These are phyloP conservation scores for Rhyacichthys aspro DNA, from an alignment of 2,797 vertebrate species.

Conservation along the genomic window DNA sequence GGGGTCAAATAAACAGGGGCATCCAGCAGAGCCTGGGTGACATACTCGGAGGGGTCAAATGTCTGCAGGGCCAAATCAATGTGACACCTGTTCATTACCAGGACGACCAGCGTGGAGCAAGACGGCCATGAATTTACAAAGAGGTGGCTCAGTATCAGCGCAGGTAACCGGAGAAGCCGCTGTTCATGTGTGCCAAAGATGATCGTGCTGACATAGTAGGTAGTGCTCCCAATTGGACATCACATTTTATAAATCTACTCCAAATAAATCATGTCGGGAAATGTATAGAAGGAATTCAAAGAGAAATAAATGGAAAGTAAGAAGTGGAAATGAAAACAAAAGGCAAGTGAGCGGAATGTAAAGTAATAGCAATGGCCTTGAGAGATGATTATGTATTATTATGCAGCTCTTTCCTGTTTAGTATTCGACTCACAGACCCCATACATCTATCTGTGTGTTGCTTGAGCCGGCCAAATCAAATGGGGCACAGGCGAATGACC, in stretches of 20 bases:
- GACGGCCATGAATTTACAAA: slow-evolving; percentile 31
- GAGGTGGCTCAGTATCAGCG: slow-evolving; percentile 16
- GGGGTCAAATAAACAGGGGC: slow-evolving; percentile 54
- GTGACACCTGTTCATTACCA: slow-evolving; percentile 55
- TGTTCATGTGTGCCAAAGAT: slow-evolving; percentile 1
- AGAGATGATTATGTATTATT: slow-evolving; percentile 4
- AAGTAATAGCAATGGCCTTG: slow-evolving; percentile 29
- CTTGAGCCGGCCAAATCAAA: slow-evolving; percentile 33
- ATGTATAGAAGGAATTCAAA: too few species aligned
- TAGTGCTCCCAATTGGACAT: too few species aligned
- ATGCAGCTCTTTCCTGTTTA: slow-evolving; percentile 30
- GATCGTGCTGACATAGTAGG: background rate
- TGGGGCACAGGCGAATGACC: slow-evolving; percentile 20
- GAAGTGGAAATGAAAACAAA: background rate
- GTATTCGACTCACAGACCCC: slow-evolving; percentile 35
- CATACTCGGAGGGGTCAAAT: slow-evolving; percentile 40
- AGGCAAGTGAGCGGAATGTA: slow-evolving; percentile 5
- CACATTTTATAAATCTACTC: too few species aligned
- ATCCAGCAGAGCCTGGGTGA: slow-evolving; percentile 32
- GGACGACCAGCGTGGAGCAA: slow-evolving; percentile 21
- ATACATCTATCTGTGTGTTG: slow-evolving; percentile 22
- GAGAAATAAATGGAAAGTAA: background rate
- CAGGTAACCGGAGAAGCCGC: background rate
- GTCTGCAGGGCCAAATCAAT: slow-evolving; percentile 45
- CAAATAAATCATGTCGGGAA: too few species aligned